Conservation (phyloP, 2,113 vertebrate species). For the Ploceus nigricollis region DNA sequence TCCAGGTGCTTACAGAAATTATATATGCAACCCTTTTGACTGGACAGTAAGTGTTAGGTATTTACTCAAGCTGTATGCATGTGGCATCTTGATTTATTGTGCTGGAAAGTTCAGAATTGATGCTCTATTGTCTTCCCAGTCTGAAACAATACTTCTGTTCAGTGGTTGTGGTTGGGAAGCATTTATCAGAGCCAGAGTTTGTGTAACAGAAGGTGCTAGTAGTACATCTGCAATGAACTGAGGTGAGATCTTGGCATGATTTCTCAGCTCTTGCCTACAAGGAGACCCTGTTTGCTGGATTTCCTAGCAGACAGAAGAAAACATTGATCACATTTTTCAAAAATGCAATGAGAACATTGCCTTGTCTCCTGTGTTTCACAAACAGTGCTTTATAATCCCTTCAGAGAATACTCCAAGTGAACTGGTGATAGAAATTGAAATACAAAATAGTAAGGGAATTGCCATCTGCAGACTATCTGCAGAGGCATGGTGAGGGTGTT, state of each 20-base stretch:
- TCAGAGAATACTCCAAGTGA: neutral
- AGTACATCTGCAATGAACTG: neutral
- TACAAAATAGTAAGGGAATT: neutral
- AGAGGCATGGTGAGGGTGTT: neutral
- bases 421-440: neutral
- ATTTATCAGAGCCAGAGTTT: neutral
- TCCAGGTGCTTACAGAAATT: neutral
- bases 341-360: neutral
- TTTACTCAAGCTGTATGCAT: neutral
- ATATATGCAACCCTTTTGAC: neutral
- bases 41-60: neutral
- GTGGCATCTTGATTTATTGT: neutral
- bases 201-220: neutral
- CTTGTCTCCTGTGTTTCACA: neutral
- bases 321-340: neutral
- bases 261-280: neutral
- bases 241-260: neutral
- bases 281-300: neutral
- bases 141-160: neutral
- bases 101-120: neutral
- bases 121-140: neutral
- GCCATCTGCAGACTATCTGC: neutral
- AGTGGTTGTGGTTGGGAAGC: neutral
- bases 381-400: conserved; percentile 6
- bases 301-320: conserved; percentile 1